A percentile compares a stretch with the other conserved stretches of the same genome.
Conservation (phyloP, 1,140 invertebrate species). For the Phenacoccus solenopsis region DNA sequence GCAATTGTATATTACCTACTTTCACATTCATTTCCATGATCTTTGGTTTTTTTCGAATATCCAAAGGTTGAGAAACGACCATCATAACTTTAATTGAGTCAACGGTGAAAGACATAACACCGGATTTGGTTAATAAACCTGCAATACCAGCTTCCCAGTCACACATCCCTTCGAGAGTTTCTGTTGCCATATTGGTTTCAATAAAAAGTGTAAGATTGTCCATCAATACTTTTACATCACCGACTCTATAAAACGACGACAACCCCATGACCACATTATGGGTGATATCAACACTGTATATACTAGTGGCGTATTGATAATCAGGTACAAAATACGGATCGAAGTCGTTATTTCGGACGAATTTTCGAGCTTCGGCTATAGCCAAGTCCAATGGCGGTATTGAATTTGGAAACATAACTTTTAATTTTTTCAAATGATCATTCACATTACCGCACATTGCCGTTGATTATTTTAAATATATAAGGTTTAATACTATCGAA, state of each 20-base stretch:
- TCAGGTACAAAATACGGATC: constrained; percentile 60
- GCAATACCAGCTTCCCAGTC: constrained; percentile 60
- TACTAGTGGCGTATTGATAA: constrained; percentile 51
- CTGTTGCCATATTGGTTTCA: constrained; percentile 59
- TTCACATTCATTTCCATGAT: constrained; percentile 61
- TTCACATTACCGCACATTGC: constrained; percentile 37
- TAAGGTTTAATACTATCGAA: constrained; percentile 47
- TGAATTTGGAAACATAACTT: constrained; percentile 66
- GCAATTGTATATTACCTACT: constrained; percentile 66
- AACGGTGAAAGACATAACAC: constrained; percentile 55
- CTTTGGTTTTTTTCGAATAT: constrained; percentile 53
- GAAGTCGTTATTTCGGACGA: constrained; percentile 50
- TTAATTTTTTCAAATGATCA: constrained; percentile 37
- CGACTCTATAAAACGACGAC: constrained; percentile 64
- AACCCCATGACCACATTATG: constrained; percentile 65
- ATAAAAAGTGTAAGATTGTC: constrained; percentile 51
- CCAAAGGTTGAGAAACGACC: constrained; percentile 55
- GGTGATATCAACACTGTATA: constrained; percentile 42
- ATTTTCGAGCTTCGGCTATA: constrained; percentile 54
- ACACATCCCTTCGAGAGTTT: constrained; percentile 56
- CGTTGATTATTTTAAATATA: constrained; percentile 60
- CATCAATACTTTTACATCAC: constrained; percentile 57
- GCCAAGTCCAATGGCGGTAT: constrained; percentile 70
- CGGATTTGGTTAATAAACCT: constrained; percentile 52
- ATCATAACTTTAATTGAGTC: constrained; percentile 50